Evolutionary conservation across 1,140 invertebrate genomes (phyloP), one percentile per base, ranked within the genome.

Genomic region (Tribolium castaneum): DNA sequence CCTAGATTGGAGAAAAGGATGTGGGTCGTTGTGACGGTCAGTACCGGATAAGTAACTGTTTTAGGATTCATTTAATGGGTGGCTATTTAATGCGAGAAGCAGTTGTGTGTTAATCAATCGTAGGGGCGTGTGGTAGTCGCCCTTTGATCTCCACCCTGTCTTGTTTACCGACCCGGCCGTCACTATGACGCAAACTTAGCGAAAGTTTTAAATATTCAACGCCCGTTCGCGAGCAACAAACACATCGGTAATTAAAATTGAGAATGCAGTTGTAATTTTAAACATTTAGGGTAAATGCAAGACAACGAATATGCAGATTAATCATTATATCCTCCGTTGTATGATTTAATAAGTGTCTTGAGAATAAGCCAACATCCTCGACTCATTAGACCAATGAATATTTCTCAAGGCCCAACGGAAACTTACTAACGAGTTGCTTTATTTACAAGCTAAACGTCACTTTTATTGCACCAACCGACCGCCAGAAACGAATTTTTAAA

Each of bases 171-270:
- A 75, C 72, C 72, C 51, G 13, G 39, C 70, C 72, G 30, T 75
- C 62, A 70, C 56, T 75, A 78, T 78, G 72, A 70, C 45, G 51
- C 62, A 25, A 78, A 78, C 77, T 75, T 78, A 71, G 77, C 49
- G 59, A 78, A 78, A 75, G 77, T 78, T 78, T 78, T 78, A 78
- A 78, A 78, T 78, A 78, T 78, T 78, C 77, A 78, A 52, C 71
- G 54, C 25, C 72, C 62, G 73, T 78, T 52, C 72, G 73, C 56
- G 73, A 70, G 72, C 72, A 45, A 70, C 77, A 75, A 78, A 75
- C 77, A 78, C 72, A 70, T 56, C 39, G 49, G 71, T 78, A 75
- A 78, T 75, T 78, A 78, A 78, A 78, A 75, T 35, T 50, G 59
- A 66, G 59, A 66, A 66, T 66, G 59, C 59, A 66, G 45, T 66